phyloP scores from a whole-genome alignment of 30 jellyfish, hydroid and myxozoan genomes.

The Aurelia sp. region DNA sequence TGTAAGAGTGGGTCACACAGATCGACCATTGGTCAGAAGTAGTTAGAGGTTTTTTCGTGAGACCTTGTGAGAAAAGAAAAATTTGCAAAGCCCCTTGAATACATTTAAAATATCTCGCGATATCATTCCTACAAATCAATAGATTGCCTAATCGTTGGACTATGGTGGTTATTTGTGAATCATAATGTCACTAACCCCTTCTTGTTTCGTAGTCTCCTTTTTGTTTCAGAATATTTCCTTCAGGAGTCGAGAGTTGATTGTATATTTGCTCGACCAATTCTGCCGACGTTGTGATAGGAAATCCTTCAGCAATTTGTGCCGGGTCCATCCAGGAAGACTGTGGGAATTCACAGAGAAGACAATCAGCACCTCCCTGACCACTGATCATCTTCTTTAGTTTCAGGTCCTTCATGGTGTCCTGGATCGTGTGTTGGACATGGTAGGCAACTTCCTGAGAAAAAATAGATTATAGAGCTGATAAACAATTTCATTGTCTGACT shows the following conservation, averaged over 20 bases:
- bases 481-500: no score
- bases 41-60: neutral
- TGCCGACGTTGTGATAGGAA: neutral
- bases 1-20: neutral
- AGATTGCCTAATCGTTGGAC: no score
- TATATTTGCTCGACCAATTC: neutral
- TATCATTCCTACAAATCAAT: no score
- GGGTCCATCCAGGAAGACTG: neutral
- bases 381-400: neutral
- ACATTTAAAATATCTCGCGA: no score
- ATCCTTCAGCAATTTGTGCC: neutral
- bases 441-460: neutral
- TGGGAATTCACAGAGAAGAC: neutral
- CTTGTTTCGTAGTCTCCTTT: neutral
- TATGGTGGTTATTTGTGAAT: no score
- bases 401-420: conserved; percentile 20
- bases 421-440: neutral
- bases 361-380: conserved; percentile 19
- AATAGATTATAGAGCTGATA: neutral
- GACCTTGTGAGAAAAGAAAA: neutral
- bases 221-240: neutral
- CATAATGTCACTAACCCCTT: no score
- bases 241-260: neutral
- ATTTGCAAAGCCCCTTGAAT: no score
- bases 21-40: neutral